phyloP scores from a whole-genome alignment of 2,113 vertebrate species.

The Lontra canadensis region DNA sequence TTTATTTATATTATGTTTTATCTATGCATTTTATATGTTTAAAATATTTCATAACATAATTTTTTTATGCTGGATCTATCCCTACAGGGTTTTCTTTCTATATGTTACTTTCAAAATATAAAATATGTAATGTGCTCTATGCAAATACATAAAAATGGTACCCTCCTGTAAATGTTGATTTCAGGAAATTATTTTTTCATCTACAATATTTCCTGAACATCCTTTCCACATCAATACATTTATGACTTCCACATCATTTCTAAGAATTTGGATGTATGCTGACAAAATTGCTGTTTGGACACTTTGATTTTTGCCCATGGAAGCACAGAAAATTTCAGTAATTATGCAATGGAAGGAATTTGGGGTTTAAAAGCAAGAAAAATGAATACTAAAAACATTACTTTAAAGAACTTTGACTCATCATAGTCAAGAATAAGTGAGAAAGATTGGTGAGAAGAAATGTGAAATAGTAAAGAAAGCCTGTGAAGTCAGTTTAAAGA shows the following conservation, averaged over 20 bases:
- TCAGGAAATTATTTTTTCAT: not conserved
- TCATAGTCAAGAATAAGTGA: not conserved
- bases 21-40: not conserved
- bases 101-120: not conserved
- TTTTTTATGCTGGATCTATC: not conserved
- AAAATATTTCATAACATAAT: constrained; percentile 1
- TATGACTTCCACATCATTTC: not conserved
- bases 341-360: not conserved
- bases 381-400: not conserved
- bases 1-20: not conserved
- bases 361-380: not conserved
- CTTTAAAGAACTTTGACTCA: not conserved
- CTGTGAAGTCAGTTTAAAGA: not conserved
- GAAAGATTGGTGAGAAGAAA: not conserved
- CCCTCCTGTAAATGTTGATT: not conserved
- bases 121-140: not conserved
- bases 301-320: not conserved
- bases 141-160: not conserved
- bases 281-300: not conserved
- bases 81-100: not conserved
- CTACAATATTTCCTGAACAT: not conserved
- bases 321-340: not conserved
- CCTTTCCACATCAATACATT: not conserved
- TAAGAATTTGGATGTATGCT: not conserved
- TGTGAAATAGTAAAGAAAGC: not conserved